Evolutionary conservation across 2,113 vertebrate genomes (phyloP), one percentile per base, ranked within the genome.

Genomic region (Rana temporaria): DNA sequence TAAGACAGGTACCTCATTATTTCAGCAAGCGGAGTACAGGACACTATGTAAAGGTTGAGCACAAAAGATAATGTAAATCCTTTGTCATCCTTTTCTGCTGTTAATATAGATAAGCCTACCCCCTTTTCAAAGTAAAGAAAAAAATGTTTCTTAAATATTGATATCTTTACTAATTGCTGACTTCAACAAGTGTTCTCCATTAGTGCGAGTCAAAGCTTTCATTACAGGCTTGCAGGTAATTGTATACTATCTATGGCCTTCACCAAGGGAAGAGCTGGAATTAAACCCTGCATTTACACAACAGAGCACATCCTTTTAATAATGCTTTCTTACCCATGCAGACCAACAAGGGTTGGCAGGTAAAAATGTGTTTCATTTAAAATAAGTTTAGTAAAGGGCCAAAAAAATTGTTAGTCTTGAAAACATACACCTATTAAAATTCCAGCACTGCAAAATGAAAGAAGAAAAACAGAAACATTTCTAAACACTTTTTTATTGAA

Each of bases 1-100:
- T 93, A 86, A 89, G 90, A 87, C 83, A 87, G 85, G 85, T 60
- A 55, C 84, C 89, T 92, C 87, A 85, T 90, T 91, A 92, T 91
- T 91, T 87, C 90, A 87, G 88, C 85, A 89, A 89, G 68, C n/a
- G 89, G 76, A 12, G 0, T 72, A 85, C 78, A 60, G 64, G 85
- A n/a, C 85, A 75, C 8, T 14, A 68, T 84, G 86, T 81, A 84
- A 85, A 71, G 87, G 84, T 81, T 72, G 76, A 88, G 78, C 83
- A 89, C 88, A 79, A 83, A 38, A 2, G 0, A 82, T 86, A 88
- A 86, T 85, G 64, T 90, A 64, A 65, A 81, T 63, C 8, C 66
- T 57, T 34, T 86, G 86, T 84, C 75, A 76, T 66, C 65, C 30
- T 0, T 0, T 79, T 70, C 59, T 78, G 20, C 62, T 76, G 48